Base-by-base conservation (phyloP, 2,797 vertebrate species). In the Phrynocephalus guinanensis region DNA sequence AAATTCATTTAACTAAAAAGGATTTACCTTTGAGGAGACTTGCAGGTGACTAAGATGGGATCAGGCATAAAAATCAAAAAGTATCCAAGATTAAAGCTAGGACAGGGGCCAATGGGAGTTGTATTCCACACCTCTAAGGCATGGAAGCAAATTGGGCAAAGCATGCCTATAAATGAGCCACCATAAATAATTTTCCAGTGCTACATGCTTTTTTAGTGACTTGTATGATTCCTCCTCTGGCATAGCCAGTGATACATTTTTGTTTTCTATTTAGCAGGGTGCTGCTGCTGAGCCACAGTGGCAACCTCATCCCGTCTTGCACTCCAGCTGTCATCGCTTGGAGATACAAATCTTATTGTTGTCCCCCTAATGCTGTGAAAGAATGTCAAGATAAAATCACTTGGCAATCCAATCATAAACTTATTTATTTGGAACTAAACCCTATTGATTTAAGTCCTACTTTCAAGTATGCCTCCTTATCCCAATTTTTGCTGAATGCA, bases 361-460 rank as follows among this genome's bases (percentile, higher is more conserved):
- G 8, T 28, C 76, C 26, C 26, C 26, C 13, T 38, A 83, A 79
- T n/a, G 8, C 82, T 52, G 30, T 44, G 50, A 84, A 80, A 72
- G 48, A 85, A 11, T 0, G 5, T 24, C 8, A 1, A 1, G 11
- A 76, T 72, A 50, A 86, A 15, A 13, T 28, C 50, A 79, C 63
- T 30, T 24, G 20, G 67, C 50, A 48, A 38, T 77, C 48, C n/a
- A 38, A 63, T 30, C 50, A 22, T 44, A 71, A 79, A 72, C 38
- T 63, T 79, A 88, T 84, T 87, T 83, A 70, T 78, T 83, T 84
- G 82, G 33, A 83, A 82, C 67, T 72, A 88, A 79, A 28, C 50
- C 28, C 7, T 79, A 66, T 50, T 71, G 75, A 48, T 83, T 84
- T 63, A 44, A 50, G 33, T 44, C 15, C 84, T 79, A 18, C 56